Percentiles rank a stretch among this genome's conserved stretches.
Evolutionary conservation across 92 coral and sea anemone species (phyloP).

Genomic region (Parazoanthus swiftii): DNA sequence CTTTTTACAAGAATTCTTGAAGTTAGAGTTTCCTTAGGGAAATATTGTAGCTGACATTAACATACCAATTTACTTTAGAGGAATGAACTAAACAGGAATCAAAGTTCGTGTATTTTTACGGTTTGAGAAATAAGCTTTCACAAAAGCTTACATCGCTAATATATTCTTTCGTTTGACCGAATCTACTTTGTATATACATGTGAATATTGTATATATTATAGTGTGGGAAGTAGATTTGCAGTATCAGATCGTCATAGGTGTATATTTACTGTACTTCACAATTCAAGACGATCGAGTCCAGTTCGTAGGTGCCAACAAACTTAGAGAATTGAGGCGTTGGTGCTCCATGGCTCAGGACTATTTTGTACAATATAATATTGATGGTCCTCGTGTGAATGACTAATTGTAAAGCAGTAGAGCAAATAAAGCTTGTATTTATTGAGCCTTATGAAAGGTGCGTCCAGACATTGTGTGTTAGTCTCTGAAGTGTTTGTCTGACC

Average conservation of each 20-base stretch:
- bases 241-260: background rate
- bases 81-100: background rate
- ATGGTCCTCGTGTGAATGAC: slow-evolving; percentile 33
- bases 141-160: slow-evolving; percentile 31
- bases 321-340: background rate
- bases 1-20: too few relatives aligned
- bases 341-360: slow-evolving; percentile 6
- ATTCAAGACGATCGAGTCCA: background rate
- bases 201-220: slow-evolving; percentile 34
- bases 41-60: background rate
- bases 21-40: background rate
- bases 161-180: slow-evolving; percentile 21
- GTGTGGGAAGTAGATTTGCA: slow-evolving; percentile 1
- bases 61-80: background rate
- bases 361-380: slow-evolving; percentile 40
- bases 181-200: slow-evolving; percentile 25
- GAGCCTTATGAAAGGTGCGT: background rate
- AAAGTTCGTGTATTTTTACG: slow-evolving; percentile 20
- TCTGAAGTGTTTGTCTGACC: background rate
- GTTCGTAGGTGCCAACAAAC: background rate
- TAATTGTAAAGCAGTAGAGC: slow-evolving; percentile 16
- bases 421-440: slow-evolving; percentile 43
- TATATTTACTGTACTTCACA: background rate
- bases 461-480: background rate
- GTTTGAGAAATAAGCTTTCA: slow-evolving; percentile 8